phyloP scores from a whole-genome alignment of 2,113 vertebrate genomes.

The Sorex araneus region DNA sequence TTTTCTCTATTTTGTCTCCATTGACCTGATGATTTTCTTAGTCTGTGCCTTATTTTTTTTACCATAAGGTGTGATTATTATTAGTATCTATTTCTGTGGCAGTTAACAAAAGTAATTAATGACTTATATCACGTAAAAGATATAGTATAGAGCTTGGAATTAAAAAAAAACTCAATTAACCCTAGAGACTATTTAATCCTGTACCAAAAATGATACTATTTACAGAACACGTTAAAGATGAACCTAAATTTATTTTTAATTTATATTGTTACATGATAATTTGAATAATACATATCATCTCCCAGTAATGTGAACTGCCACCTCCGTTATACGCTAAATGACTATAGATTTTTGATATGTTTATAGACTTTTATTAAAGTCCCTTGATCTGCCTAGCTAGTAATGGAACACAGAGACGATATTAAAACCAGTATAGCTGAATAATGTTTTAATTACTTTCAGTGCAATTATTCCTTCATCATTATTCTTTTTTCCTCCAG shows the following conservation, averaged over 20 bases:
- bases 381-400: slow-evolving; percentile 56
- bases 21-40: not conserved
- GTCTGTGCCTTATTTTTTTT: slow-evolving; percentile 7
- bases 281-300: slow-evolving; percentile 56
- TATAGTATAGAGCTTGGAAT: not conserved
- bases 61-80: slow-evolving; percentile 23
- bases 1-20: not conserved
- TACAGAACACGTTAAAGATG: slow-evolving; percentile 13
- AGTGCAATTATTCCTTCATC: slow-evolving; percentile 72
- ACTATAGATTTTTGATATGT: slow-evolving; percentile 70
- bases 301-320: slow-evolving; percentile 52
- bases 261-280: not conserved
- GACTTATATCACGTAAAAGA: not conserved
- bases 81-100: not conserved
- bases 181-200: slow-evolving; percentile 18
- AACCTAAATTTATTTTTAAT: slow-evolving; percentile 56
- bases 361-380: slow-evolving; percentile 69
- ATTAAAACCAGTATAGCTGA: slow-evolving; percentile 66
- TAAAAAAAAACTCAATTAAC: slow-evolving; percentile 43
- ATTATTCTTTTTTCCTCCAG: slow-evolving; percentile 68
- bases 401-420: slow-evolving; percentile 49
- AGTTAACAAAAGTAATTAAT: not conserved
- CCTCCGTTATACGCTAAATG: slow-evolving; percentile 48
- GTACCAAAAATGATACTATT: not conserved
- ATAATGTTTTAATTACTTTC: slow-evolving; percentile 79